phyloP scores from a whole-genome alignment of 2,888 invertebrate species.

The Eupithecia centaureata region DNA sequence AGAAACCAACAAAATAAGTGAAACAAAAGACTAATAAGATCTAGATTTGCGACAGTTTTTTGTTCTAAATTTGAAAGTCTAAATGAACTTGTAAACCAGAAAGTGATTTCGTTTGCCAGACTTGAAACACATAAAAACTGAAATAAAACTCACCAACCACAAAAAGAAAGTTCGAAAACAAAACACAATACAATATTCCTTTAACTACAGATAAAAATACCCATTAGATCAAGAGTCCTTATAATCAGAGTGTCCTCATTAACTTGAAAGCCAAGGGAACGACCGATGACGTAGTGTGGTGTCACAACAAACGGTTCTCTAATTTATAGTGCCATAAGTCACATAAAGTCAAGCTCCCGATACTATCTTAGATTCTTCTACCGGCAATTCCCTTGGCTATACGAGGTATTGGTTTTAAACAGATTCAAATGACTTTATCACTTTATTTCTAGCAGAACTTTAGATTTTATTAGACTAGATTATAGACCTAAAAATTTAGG shows the following conservation, averaged over 20 bases:
- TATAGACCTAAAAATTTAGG: not conserved
- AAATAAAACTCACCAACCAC: no score
- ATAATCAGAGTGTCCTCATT: slow-evolving; percentile 14
- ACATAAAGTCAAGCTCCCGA: slow-evolving; percentile 80
- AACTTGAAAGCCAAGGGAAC: slow-evolving; percentile 34
- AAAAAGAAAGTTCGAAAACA: not conserved
- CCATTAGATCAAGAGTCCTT: slow-evolving; percentile 9
- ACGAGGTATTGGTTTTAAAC: slow-evolving; percentile 38
- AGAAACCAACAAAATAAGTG: no score
- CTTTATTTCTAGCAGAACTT: slow-evolving; percentile 22
- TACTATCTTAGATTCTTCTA: slow-evolving; percentile 77
- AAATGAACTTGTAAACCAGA: no score
- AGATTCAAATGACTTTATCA: slow-evolving; percentile 31
- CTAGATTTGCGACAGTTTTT: no score
- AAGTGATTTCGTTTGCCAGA: no score
- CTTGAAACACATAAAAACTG: not conserved
- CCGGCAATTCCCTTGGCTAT: slow-evolving; percentile 41
- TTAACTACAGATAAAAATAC: not conserved
- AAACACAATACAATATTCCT: not conserved
- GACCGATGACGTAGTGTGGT: slow-evolving; percentile 73
- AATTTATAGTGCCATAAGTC: slow-evolving; percentile 80
- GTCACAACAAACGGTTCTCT: slow-evolving; percentile 74
- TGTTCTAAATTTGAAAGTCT: no score
- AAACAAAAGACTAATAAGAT: no score
- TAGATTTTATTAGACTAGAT: not conserved